Evolutionary conservation across 1,140 invertebrate genomes (phyloP), one percentile per base, ranked within the genome.

Genomic region (Drosophila pandora): DNA sequence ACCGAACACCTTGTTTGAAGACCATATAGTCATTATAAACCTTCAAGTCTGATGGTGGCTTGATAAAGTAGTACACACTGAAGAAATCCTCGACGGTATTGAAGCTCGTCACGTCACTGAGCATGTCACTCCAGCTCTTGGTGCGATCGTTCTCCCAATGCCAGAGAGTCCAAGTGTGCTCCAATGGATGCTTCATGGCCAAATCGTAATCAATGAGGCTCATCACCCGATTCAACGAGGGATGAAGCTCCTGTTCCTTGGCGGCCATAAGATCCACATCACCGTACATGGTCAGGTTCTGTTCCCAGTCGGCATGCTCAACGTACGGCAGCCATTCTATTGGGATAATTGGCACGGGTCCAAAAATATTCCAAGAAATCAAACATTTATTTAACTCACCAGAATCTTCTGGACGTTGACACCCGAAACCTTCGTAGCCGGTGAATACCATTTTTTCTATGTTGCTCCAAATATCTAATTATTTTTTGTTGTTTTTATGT

Each of bases 61-160:
- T 99, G 69, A 99, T 98, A 81, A 99, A 98, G 90, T 99, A 98
- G 93, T 98, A 99, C 34, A 99, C 93, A 92, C 98, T 91, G 98
- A 99, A 99, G 92, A 99, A 99, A 93, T 99, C 99, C 95, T 99
- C 99, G 10, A 99, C 98, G 22, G 98, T 99, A 90, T 98, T 95
- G 93, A 99, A 99, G 54, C 95, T 95, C 30, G 96, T 97, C 41
- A 99, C 96, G 93, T 98, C 95, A 85, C 97, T 96, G 59, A 98
- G 95, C 93, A 98, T 98, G 69, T 98, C 96, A 91, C 97, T 96
- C 99, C 98, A 99, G 64, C 93, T 81, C 90, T 97, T 97, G 62
- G 93, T 94, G 80, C 96, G 95, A 92, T 99, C 97, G 89, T 96
- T 97, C 92, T 99, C 98, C 92, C 96, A 99, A 92, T 98, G 99